phyloP scores from a whole-genome alignment of 1,140 invertebrate species.

The Palaemon carinicauda region DNA sequence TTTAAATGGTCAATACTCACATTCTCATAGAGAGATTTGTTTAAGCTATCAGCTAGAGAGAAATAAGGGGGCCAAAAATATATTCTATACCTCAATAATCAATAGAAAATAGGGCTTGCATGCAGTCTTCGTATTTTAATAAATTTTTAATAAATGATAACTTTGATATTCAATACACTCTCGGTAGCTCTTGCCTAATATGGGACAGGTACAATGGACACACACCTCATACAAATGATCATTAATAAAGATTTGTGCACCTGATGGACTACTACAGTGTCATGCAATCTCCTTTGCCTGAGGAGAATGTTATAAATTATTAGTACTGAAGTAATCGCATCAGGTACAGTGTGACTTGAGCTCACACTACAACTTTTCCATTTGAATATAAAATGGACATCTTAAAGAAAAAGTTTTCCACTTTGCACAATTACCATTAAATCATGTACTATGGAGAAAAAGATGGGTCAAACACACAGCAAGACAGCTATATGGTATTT shows the following conservation, averaged over 20 bases:
- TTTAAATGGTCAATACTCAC: conserved; percentile 39
- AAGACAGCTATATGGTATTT: conserved; percentile 42
- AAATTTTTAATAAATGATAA: conserved; percentile 6
- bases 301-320: conserved; percentile 3
- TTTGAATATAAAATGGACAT: conserved; percentile 9
- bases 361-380: conserved; percentile 33
- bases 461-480: conserved; percentile 26
- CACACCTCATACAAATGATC: conserved; percentile 39
- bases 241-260: not conserved
- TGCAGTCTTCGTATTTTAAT: conserved; percentile 30
- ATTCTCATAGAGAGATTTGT: conserved; percentile 28
- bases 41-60: conserved; percentile 40
- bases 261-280: not conserved
- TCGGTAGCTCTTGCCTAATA: conserved; percentile 31
- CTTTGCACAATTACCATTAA: conserved; percentile 39
- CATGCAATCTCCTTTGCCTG: not conserved
- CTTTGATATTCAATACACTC: conserved; percentile 6
- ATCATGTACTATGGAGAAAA: conserved; percentile 6
- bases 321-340: not conserved
- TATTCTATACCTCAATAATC: conserved; percentile 16
- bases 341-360: conserved; percentile 15
- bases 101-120: conserved; percentile 31
- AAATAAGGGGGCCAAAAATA: conserved; percentile 27
- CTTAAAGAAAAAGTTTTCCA: conserved; percentile 15
- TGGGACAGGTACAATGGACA: conserved; percentile 33